Evolutionary conservation across 2,113 vertebrate genomes (phyloP).

Genomic region (Etia nguti): DNA sequence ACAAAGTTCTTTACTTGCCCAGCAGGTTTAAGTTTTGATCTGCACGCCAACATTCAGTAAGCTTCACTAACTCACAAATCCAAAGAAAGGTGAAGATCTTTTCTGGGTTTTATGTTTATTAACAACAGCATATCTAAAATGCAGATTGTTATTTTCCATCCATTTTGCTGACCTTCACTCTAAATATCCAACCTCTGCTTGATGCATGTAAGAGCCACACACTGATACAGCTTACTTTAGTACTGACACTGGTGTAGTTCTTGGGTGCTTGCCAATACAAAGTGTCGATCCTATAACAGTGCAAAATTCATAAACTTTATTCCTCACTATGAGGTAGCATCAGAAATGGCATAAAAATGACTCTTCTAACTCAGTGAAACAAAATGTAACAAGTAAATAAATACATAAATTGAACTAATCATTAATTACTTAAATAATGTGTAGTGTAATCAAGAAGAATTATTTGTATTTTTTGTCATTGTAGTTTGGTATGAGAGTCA

Average conservation of each 20-base stretch:
- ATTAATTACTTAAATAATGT: background rate
- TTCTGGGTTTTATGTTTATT: background rate
- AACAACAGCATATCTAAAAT: background rate
- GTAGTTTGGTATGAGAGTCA: background rate
- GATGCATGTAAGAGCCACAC: too few species aligned
- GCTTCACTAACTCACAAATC: background rate
- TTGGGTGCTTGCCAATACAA: background rate
- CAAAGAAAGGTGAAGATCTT: background rate
- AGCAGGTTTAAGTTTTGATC: background rate
- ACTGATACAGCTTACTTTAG: background rate
- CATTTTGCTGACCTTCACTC: background rate
- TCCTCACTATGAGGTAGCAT: fast-evolving
- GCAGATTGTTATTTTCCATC: background rate
- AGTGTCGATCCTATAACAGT: background rate
- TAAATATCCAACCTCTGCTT: background rate
- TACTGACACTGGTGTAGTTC: background rate
- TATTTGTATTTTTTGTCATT: background rate
- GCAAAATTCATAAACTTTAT: background rate
- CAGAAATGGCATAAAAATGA: background rate
- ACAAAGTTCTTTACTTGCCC: background rate
- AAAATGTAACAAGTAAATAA: background rate
- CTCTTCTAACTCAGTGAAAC: background rate
- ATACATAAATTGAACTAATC: background rate
- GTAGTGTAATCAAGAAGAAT: fast-evolving
- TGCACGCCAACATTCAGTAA: fast-evolving